phyloP scores from a whole-genome alignment of 2,113 vertebrate genomes.

The Rafetus swinhoei region DNA sequence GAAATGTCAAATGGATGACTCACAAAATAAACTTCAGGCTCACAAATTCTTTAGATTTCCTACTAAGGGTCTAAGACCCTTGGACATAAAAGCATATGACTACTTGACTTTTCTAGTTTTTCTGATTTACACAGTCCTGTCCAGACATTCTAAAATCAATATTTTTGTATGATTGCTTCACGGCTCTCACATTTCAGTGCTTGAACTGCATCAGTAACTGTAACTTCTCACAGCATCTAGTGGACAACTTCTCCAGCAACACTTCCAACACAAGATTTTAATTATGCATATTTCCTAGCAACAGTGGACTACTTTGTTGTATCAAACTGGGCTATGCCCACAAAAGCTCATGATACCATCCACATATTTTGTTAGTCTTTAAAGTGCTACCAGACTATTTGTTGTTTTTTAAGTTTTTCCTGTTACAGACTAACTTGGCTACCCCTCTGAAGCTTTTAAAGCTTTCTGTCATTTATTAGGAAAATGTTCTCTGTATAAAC shows the following conservation, averaged over 20 bases:
- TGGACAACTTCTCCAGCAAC: background rate
- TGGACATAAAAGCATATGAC: background rate
- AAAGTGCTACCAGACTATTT: too few species aligned
- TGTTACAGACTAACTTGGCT: too few species aligned
- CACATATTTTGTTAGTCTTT: too few species aligned
- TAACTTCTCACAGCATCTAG: background rate
- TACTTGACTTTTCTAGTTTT: slow-evolving; percentile 9
- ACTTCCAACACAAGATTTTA: background rate
- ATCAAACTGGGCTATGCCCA: background rate
- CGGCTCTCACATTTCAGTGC: slow-evolving; percentile 41
- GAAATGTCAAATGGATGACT: background rate
- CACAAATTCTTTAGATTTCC: background rate
- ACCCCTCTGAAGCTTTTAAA: background rate
- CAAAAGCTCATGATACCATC: too few species aligned
- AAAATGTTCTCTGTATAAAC: background rate
- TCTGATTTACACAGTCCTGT: slow-evolving; percentile 38
- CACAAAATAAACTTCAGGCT: background rate
- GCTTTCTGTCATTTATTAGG: background rate
- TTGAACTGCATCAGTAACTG: slow-evolving; percentile 49
- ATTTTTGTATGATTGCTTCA: slow-evolving; percentile 47
- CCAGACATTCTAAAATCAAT: slow-evolving; percentile 45
- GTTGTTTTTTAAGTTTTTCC: too few species aligned
- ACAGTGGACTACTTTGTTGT: background rate
- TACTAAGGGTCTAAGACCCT: slow-evolving; percentile 14
- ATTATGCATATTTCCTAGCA: background rate